phyloP scores from a whole-genome alignment of 2,888 invertebrate genomes.

The Octonoba sinensis region DNA sequence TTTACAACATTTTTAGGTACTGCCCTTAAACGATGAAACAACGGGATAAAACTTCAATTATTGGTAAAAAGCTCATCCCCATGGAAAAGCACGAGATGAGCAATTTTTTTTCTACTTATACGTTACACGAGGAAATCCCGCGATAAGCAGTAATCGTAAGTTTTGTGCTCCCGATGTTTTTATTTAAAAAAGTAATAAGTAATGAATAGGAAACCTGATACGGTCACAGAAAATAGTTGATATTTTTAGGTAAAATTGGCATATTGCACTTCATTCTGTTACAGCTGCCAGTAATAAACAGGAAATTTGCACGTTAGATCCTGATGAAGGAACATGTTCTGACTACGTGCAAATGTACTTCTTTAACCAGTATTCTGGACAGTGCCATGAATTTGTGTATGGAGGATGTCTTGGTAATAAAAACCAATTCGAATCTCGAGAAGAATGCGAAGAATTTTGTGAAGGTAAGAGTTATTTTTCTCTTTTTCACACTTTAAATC shows the following conservation, averaged over 20 bases:
- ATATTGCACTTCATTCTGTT: background rate
- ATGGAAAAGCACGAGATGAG: no score
- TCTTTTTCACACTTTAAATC: background rate
- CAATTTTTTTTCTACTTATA: no score
- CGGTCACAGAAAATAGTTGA: no score
- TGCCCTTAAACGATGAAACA: no score
- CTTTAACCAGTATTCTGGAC: conserved; percentile 31
- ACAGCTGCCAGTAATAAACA: conserved; percentile 20
- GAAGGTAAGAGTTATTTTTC: conserved; percentile 12
- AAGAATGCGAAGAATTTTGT: conserved; percentile 33
- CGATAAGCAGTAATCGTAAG: no score
- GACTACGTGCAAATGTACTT: conserved; percentile 11
- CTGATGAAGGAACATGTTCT: conserved; percentile 29
- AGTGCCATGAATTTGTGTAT: conserved; percentile 49
- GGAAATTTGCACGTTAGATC: conserved; percentile 34
- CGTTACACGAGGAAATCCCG: no score
- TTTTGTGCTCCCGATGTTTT: no score
- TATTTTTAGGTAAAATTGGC: background rate
- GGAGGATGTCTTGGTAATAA: conserved; percentile 43
- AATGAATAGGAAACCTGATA: no score
- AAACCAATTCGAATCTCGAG: conserved; percentile 38
- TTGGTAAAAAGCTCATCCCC: no score
- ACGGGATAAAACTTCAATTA: no score
- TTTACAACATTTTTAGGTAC: no score
- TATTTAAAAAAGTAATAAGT: no score